phyloP scores from a whole-genome alignment of 1,140 invertebrate genomes.

The Calosoma granatense region DNA sequence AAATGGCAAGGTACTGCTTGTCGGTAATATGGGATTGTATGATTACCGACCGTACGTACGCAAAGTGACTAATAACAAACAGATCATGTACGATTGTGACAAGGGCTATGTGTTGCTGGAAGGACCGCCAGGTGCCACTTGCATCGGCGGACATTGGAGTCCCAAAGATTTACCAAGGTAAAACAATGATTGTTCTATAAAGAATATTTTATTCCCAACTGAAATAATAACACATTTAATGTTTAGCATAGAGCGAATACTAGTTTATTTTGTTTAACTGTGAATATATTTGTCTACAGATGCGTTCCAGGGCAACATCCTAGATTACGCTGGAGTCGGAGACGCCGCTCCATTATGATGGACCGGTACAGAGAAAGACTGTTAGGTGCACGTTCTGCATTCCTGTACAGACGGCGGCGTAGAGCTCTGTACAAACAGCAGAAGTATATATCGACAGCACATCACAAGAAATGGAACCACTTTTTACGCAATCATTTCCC shows the following conservation, averaged over 20 bases:
- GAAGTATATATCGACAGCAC: neutral
- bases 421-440: constrained; percentile 16
- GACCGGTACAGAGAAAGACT: constrained; percentile 9
- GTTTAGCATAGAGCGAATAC: too few relatives aligned
- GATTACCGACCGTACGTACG: constrained; percentile 93
- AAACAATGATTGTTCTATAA: neutral
- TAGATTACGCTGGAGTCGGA: constrained; percentile 63
- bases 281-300: constrained; percentile 32
- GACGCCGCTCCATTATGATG: constrained; percentile 48
- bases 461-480: neutral
- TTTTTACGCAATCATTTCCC: neutral
- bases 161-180: constrained; percentile 65
- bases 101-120: constrained; percentile 77
- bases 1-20: constrained; percentile 85
- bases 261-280: constrained; percentile 3
- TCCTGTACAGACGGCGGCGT: neutral
- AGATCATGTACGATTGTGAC: constrained; percentile 94
- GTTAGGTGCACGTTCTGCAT: neutral
- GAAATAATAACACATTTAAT: too few relatives aligned
- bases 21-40: constrained; percentile 95
- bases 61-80: constrained; percentile 83
- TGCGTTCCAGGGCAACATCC: constrained; percentile 75
- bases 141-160: constrained; percentile 81
- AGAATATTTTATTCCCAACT: too few relatives aligned
- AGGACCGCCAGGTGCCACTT: constrained; percentile 87